Base-by-base conservation (phyloP, 2,797 vertebrate species). In the Sus cebifrons region DNA sequence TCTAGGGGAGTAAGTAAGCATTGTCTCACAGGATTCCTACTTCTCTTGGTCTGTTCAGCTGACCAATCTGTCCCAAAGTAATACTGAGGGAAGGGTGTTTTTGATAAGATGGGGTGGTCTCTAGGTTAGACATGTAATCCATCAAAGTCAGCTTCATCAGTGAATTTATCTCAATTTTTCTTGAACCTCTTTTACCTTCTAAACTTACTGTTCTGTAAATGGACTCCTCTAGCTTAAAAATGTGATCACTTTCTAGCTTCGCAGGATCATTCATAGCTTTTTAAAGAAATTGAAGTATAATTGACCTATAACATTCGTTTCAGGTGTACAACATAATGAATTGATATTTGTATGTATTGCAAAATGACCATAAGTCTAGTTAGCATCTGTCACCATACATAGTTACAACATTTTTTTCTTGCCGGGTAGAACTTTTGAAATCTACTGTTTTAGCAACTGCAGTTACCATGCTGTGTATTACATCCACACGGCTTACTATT, bases 81-180 rank as follows among this genome's bases (percentile, higher is more conserved):
- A 62, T 44, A 52, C 29, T 65, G 6, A 65, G 10, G 21, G 54
- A 16, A 16, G 21, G 52, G 17, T 75, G 29, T 74, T 89, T 56
- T 86, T 64, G 79, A 13, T 73, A 29, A 70, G 25, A 44, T 36
- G 62, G 25, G 16, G 70, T 70, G 36, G 32, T 36, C 8, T 92
- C n/a, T 3, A n/a, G 7, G 25, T 73, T 36, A 62, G 70, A 92
- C 78, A 25, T 83, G 23, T 68, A 71, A 58, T 77, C 15, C 49
- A 44, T 77, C 36, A 29, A 12, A 56, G 18, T 89, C 27, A 85
- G n/a, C 32, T 56, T 91, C 40, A 79, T 81, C 4, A 71, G 27
- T 92, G 40, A 54, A 74, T 74, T 92, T 89, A 36, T 70, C 17
- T 82, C 10, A 82, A 77, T 32, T 94, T 82, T 87, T 84, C 32